Conservation (phyloP, 2,888 invertebrate species). For the Tachina lurida region DNA sequence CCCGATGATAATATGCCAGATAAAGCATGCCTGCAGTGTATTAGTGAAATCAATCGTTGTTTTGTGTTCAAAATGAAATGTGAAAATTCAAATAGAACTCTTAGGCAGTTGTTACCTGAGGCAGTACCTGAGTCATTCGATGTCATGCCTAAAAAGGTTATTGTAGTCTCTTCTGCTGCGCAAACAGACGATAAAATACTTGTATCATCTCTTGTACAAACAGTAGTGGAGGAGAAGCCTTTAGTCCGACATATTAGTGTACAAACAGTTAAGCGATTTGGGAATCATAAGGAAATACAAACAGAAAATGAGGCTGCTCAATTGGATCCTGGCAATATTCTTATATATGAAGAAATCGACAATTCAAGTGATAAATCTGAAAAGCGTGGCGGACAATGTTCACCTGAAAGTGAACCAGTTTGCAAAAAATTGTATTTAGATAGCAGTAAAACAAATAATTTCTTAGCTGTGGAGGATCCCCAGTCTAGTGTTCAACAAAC, state of each 20-base stretch:
- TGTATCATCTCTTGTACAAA: constrained; percentile 34
- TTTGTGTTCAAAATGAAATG: constrained; percentile 82
- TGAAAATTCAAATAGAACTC: constrained; percentile 80
- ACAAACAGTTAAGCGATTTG: constrained; percentile 26
- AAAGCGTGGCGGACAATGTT: not conserved
- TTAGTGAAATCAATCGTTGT: constrained; percentile 82
- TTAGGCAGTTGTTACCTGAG: constrained; percentile 79
- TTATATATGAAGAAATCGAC: constrained; percentile 44
- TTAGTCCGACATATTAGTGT: constrained; percentile 11
- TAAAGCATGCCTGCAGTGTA: constrained; percentile 81
- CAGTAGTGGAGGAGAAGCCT: constrained; percentile 18
- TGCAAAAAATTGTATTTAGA: constrained; percentile 33
- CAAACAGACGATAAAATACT: constrained; percentile 71
- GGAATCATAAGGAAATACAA: constrained; percentile 54
- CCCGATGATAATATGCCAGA: constrained; percentile 81
- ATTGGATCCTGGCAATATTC: constrained; percentile 18
- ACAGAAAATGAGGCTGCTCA: constrained; percentile 56
- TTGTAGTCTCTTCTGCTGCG: constrained; percentile 46
- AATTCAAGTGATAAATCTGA: not conserved
- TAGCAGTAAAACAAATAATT: not conserved
- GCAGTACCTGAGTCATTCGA: constrained; percentile 73
- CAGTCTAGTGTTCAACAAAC: not conserved
- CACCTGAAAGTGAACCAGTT: not conserved
- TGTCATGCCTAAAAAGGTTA: constrained; percentile 13
- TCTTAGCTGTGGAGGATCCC: not conserved